phyloP scores from a whole-genome alignment of 2,797 vertebrate genomes.

The Pangasius krempfi region DNA sequence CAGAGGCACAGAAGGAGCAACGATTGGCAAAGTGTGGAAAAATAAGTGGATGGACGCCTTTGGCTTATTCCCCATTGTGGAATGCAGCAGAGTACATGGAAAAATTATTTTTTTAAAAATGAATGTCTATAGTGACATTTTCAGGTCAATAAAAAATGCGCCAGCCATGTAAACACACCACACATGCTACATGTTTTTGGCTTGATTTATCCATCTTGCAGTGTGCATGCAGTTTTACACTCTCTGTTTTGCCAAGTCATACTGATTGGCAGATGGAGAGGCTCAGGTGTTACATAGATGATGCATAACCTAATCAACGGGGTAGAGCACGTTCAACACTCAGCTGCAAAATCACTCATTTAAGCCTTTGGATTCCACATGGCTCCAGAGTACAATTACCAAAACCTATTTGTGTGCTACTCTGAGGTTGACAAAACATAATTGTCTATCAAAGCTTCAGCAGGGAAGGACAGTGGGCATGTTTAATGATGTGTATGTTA shows the following conservation, averaged over 20 bases:
- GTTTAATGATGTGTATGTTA: constrained; percentile 12
- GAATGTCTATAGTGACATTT: neutral
- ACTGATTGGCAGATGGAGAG: constrained; percentile 36
- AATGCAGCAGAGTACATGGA: neutral
- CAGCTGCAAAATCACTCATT: constrained; percentile 55
- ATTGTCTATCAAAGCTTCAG: constrained; percentile 31
- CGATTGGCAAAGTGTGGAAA: neutral
- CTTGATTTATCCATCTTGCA: neutral
- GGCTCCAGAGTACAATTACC: constrained; percentile 54
- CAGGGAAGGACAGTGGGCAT: neutral
- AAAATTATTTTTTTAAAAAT: neutral
- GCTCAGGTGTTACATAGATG: constrained; percentile 57
- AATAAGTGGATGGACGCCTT: neutral
- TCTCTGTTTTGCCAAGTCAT: constrained; percentile 34
- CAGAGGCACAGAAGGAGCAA: constrained; percentile 8
- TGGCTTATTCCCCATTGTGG: constrained; percentile 5
- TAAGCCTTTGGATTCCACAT: constrained; percentile 52
- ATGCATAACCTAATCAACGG: constrained; percentile 47
- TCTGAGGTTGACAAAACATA: constrained; percentile 48
- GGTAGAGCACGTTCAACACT: constrained; percentile 50
- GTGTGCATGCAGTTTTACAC: constrained; percentile 9
- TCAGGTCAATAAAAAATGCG: neutral
- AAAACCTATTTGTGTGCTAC: constrained; percentile 42
- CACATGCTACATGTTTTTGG: neutral
- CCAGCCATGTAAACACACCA: neutral